A percentile compares a stretch with the other conserved stretches of the same genome.
Evolutionary conservation across 2,113 vertebrate species (phyloP).

Genomic region (Sigmodon hispidus): DNA sequence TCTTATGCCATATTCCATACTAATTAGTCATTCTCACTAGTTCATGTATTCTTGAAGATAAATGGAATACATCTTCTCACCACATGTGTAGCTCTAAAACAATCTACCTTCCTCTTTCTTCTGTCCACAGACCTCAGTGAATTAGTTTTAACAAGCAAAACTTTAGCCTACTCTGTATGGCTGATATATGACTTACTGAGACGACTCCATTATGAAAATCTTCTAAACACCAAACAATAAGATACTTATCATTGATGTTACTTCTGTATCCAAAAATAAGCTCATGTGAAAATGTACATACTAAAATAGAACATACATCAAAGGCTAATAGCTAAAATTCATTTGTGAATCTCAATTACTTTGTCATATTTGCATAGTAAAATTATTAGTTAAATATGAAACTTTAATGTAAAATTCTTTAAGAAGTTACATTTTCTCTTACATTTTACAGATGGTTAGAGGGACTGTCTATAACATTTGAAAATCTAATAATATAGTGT

Average conservation of each 20-base stretch:
- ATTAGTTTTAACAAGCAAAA: not conserved
- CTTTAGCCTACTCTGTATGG: not conserved
- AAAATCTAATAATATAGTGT: not conserved
- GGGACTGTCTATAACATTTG: not conserved
- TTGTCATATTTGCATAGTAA: conserved; percentile 27
- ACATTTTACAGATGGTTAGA: not conserved
- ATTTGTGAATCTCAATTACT: conserved; percentile 11
- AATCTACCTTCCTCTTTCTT: not conserved
- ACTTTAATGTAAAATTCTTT: not conserved
- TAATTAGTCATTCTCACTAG: not conserved
- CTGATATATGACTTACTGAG: not conserved
- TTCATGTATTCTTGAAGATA: not conserved
- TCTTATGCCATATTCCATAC: not conserved
- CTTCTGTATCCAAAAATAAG: not conserved
- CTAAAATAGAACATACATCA: not conserved
- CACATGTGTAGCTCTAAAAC: not conserved
- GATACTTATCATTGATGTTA: not conserved
- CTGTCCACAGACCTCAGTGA: not conserved
- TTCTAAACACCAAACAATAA: not conserved
- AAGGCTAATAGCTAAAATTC: not conserved
- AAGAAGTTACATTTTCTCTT: conserved; percentile 21
- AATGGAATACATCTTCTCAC: not conserved
- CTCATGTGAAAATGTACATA: not conserved
- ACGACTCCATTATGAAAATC: conserved; percentile 8
- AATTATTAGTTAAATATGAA: conserved; percentile 53